These are phyloP conservation scores for Pachliopta kotzebuea DNA, from an alignment of 2,888 invertebrate genomes.

Conservation along the genomic window DNA sequence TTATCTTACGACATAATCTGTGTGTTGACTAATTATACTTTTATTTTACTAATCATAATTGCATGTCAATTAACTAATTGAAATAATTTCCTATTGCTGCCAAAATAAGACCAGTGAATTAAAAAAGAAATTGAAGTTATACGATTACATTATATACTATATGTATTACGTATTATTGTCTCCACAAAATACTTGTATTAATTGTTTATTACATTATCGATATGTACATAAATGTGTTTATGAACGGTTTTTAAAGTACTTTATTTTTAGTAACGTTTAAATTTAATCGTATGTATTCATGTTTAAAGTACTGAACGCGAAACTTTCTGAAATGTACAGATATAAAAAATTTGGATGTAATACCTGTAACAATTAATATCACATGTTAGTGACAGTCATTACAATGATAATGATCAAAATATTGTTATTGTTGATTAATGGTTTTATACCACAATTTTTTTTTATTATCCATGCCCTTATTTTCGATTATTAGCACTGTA, in stretches of 20 bases:
- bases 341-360: constrained; percentile 2
- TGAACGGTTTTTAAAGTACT: too few relatives aligned
- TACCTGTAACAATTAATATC: neutral
- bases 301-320: neutral
- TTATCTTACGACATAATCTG: neutral
- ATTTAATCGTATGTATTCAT: neutral
- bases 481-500: neutral
- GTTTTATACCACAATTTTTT: neutral
- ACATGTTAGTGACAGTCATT: neutral
- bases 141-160: neutral
- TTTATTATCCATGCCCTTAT: neutral
- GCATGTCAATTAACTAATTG: constrained; percentile 9
- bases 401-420: neutral
- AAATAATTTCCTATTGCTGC: constrained; percentile 7
- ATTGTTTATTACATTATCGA: neutral
- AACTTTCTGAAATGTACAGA: neutral
- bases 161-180: neutral
- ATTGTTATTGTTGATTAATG: neutral
- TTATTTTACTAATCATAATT: constrained; percentile 14
- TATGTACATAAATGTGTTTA: neutral
- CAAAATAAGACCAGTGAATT: neutral
- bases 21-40: constrained; percentile 7
- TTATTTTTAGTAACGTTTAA: too few relatives aligned
- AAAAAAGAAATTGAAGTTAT: neutral
- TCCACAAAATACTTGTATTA: neutral